Evolutionary conservation across 2,797 vertebrate genomes (phyloP).

Genomic region (Limosa lapponica): DNA sequence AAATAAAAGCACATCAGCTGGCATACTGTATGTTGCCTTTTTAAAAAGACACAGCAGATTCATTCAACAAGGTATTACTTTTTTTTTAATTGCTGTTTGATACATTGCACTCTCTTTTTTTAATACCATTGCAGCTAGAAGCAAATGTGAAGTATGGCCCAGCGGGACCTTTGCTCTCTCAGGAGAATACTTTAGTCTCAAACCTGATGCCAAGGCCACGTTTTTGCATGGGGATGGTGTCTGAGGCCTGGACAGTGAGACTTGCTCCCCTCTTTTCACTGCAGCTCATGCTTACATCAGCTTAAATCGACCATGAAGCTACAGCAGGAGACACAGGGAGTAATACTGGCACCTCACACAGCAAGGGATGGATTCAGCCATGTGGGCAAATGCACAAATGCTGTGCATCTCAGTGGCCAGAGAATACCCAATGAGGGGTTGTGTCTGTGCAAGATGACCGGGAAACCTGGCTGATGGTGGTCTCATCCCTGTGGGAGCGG

Average conservation of each 20-base stretch:
- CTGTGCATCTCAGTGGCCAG: rapidly evolving
- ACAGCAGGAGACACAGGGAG: neutral
- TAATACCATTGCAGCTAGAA: neutral
- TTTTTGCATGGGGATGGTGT: neutral
- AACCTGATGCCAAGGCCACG: neutral
- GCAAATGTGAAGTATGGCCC: neutral
- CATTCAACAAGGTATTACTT: neutral
- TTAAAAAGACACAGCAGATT: neutral
- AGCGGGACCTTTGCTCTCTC: neutral
- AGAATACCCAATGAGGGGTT: neutral
- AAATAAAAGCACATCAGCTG: neutral
- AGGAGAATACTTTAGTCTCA: neutral
- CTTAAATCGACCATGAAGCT: neutral
- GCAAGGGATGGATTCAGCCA: neutral
- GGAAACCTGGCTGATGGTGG: neutral
- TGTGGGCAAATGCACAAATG: neutral
- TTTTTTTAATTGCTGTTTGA: neutral
- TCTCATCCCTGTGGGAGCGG: rapidly evolving
- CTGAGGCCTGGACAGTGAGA: neutral
- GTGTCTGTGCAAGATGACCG: neutral
- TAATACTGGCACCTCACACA: neutral
- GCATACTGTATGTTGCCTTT: neutral
- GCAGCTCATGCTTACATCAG: neutral
- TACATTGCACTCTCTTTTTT: neutral
- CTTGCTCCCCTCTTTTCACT: neutral